Base-by-base conservation (phyloP, 2,888 invertebrate genomes). In the Spilarctia lutea region DNA sequence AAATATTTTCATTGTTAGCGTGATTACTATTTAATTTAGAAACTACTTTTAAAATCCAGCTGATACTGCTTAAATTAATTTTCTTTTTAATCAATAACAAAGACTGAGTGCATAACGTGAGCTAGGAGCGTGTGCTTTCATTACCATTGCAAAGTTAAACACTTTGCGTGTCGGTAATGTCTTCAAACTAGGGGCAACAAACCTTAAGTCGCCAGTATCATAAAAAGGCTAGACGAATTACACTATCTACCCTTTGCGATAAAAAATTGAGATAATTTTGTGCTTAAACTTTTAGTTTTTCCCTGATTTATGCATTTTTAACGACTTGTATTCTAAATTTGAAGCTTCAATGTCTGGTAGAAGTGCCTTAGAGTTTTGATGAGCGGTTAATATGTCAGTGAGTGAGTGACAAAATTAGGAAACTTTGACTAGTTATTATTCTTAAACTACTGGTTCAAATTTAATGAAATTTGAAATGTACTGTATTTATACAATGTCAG, bases 111-210 rank as follows among this genome's bases (percentile, higher is more conserved):
- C 77, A 77, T 72, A 76, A 56, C 35, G 27, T 65, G 66, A 35
- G 65, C 48, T 66, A 66, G 35, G 66, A 48, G n/a, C n/a, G 69
- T 72, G 72, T 80, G 78, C 72, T 75, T 66, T 52, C 68, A 72
- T 74, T 78, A 65, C 56, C 68, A 78, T 81, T 72, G 81, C 73
- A 52, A 83, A 81, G 65, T 71, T 45, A 69, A 73, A 65, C 30
- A 39, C 52, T 52, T 81, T 65, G 78, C 79, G 83, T 83, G 78
- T 45, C 39, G 30, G 52, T 65, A 60, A 73, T 65, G 52, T 16
- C 63, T 71, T 56, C 16, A 13, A 65, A 67, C 71, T 56, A 73
- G 33, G 16, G 76, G 3, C 68, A 78, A 67, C 70, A 72, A 75
- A 81, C 83, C 63, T 18, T 45, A 20, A 27, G 27, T 18, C 7